Evolutionary conservation across 2,113 vertebrate species (phyloP).

Genomic region (Phodopus roborovskii): DNA sequence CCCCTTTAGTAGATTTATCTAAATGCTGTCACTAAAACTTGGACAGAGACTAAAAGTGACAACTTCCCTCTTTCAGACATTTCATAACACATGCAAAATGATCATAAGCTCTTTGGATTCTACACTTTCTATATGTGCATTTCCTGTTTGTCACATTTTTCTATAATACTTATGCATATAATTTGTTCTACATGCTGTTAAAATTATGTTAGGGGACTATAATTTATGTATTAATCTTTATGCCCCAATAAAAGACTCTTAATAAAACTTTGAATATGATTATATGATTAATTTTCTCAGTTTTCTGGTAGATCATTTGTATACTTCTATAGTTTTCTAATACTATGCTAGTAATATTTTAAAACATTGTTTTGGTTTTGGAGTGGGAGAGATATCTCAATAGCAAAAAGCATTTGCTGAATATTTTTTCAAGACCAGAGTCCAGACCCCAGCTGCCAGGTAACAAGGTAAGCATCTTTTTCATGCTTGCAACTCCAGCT

Average conservation of each 20-base stretch:
- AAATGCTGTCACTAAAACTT: not conserved
- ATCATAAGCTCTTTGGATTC: not conserved
- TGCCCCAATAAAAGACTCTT: not conserved
- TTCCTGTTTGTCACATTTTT: not conserved
- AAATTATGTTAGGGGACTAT: not conserved
- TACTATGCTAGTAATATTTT: not conserved
- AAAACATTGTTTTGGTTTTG: not conserved
- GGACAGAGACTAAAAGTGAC: not conserved
- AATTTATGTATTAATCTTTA: not conserved
- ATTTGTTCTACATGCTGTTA: not conserved
- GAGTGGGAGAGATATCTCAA: not conserved
- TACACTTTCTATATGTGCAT: not conserved
- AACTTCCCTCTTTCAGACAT: not conserved
- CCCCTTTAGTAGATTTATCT: not conserved
- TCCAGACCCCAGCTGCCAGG: not conserved
- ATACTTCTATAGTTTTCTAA: not conserved
- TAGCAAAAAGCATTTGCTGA: not conserved
- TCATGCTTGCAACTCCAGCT: not conserved
- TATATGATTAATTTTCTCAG: not conserved
- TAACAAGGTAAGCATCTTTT: not conserved
- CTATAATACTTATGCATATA: not conserved
- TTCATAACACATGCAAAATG: not conserved
- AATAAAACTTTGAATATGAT: not conserved
- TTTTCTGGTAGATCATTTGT: not conserved
- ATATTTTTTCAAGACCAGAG: not conserved